Evolutionary conservation across 2,797 vertebrate genomes (phyloP), one percentile per base, ranked within the genome.

Genomic region (Trachurus trachurus): DNA sequence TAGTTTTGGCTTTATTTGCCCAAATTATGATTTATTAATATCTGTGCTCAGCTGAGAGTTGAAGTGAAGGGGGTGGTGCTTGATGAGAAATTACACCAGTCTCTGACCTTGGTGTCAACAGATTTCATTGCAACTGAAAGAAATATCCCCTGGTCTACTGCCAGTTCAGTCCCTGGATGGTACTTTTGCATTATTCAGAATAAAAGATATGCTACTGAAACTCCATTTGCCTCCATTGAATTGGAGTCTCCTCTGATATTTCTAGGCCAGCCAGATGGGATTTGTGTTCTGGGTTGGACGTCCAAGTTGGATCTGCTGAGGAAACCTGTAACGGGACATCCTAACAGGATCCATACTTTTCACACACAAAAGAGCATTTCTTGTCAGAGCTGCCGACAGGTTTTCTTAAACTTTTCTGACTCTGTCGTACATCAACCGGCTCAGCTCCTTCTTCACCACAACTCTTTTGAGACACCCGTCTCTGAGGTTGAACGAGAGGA

Each of bases 261-360:
- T 11, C 42, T 63, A 29, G 42, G 42, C 26, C 22, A 12, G 61
- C 44, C 17, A 64, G 44, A 34, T 64, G 60, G 26, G 16, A 63
- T 29, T 6, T 45, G 42, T 29, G 8, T 17, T 54, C 40, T 44
- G 22, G 12, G 40, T 47, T 45, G 44, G 15, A 16, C 16, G 19
- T 44, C 13, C 22, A 21, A 29, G 40, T 26, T 4, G 6, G 22
- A 29, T 22, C 37, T 65, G 11, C n/a, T 11, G 40, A 45, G 16
- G 26, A 40, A 19, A 42, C 9, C 34, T 26, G 16, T 42, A 66
- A 39, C 7, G 12, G 12, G 31, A 22, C 1, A 26, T 67, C 31
- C 31, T 9, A 71, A 71, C 68, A 71, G 62, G 60, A 19, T 63
- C 8, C 42, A 40, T 5, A 58, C 71, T 29, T n/a, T n/a, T 57